A percentile compares a stretch with the other conserved stretches of the same genome.
Evolutionary conservation across 1,140 invertebrate genomes (phyloP).

Genomic region (Platyura marginata): DNA sequence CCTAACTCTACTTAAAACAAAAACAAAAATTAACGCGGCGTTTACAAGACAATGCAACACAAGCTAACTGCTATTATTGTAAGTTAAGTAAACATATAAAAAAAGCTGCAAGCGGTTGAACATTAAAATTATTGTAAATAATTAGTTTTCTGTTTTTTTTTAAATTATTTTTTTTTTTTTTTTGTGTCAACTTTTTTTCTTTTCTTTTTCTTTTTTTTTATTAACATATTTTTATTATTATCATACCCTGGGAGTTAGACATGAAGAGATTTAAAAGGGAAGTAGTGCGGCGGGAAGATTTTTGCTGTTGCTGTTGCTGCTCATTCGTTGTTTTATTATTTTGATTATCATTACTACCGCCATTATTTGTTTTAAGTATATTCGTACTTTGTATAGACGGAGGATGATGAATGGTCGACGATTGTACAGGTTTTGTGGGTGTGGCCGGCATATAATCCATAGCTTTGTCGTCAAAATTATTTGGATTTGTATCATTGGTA

Average conservation of each 20-base stretch:
- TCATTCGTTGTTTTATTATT: slow-evolving; percentile 12
- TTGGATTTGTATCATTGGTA: background rate
- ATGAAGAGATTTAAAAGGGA: slow-evolving; percentile 87
- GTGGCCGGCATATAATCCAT: no score
- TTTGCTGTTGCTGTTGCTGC: slow-evolving; percentile 33
- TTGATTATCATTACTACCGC: slow-evolving; percentile 16
- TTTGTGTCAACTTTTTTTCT: background rate
- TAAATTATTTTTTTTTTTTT: background rate
- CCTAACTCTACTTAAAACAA: no score
- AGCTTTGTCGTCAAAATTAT: no score
- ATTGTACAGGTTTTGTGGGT: no score
- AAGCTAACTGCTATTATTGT: no score
- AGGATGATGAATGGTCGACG: no score
- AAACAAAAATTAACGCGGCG: no score
- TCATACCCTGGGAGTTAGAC: slow-evolving; percentile 85
- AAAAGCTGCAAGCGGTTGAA: no score
- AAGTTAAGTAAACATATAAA: no score
- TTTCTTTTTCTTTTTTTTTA: background rate
- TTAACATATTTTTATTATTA: background rate
- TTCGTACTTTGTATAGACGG: background rate
- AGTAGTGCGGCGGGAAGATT: slow-evolving; percentile 72
- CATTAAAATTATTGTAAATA: background rate
- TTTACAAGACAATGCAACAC: no score
- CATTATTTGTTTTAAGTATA: slow-evolving; percentile 8
- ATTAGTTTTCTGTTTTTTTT: background rate